Evolutionary conservation across 2,888 invertebrate species (phyloP).

Genomic region (Cordilura impudica): DNA sequence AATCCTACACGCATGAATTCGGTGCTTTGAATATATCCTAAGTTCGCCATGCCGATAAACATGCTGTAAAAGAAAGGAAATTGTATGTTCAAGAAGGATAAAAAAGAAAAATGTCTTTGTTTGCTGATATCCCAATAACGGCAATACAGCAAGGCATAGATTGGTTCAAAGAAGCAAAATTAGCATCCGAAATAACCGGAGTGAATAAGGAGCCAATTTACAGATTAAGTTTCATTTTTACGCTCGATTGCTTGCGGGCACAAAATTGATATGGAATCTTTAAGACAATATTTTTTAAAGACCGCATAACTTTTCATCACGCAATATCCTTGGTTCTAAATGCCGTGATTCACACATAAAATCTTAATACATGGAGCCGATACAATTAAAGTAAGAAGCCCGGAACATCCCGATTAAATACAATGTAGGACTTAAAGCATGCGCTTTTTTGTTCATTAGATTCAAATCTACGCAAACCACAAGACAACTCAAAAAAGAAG

Average conservation of each 20-base stretch:
- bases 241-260: no score
- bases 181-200: slow-evolving; percentile 44
- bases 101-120: slow-evolving; percentile 15
- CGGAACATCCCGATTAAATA: neutral
- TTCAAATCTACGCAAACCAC: no score
- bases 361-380: no score
- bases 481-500: no score
- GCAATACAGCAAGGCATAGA: no score
- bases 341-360: no score
- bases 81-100: neutral
- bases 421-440: slow-evolving; percentile 5
- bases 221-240: slow-evolving; percentile 47
- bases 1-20: slow-evolving; percentile 36
- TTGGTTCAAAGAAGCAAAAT: slow-evolving; percentile 49
- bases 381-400: slow-evolving; percentile 30
- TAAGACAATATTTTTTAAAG: no score
- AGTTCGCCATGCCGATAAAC: slow-evolving; percentile 32
- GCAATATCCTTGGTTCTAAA: slow-evolving; percentile 45
- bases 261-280: slow-evolving; percentile 30
- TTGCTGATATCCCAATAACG: slow-evolving; percentile 38
- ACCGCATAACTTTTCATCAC: slow-evolving; percentile 45
- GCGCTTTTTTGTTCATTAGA: slow-evolving; percentile 5
- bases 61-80: slow-evolving; percentile 12
- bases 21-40: slow-evolving; percentile 38
- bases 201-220: no score